These are phyloP conservation scores for Sminthurides aquaticus DNA, from an alignment of 2,888 invertebrate species.

Conservation along the genomic window DNA sequence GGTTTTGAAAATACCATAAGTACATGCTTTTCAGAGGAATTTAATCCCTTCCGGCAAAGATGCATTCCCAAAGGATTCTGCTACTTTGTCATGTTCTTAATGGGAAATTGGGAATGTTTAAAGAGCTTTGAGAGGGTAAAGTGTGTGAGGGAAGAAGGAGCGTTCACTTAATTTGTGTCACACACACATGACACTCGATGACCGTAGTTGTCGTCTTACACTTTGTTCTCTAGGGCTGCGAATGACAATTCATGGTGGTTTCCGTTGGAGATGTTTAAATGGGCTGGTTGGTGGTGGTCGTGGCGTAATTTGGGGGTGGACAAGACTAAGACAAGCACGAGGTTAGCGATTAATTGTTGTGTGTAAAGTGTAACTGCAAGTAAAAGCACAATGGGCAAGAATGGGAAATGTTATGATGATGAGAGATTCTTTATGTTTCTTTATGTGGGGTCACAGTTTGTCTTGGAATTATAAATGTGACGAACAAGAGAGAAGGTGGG, in stretches of 20 bases:
- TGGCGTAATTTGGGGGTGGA: not conserved
- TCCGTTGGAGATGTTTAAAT: not conserved
- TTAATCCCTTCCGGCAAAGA: slow-evolving; percentile 23
- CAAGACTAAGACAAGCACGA: no score
- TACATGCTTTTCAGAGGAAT: not conserved
- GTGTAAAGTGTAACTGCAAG: no score
- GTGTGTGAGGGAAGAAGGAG: no score
- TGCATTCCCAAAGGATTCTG: slow-evolving; percentile 12
- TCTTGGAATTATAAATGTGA: not conserved
- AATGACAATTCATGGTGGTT: not conserved
- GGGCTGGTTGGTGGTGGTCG: not conserved
- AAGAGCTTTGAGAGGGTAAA: no score
- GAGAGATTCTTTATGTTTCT: not conserved
- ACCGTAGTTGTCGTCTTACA: not conserved
- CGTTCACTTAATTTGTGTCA: slow-evolving; percentile 22
- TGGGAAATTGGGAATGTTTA: no score
- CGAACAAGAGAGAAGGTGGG: not conserved
- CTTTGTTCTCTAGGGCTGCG: not conserved
- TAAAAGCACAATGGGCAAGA: no score
- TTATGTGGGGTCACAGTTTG: not conserved
- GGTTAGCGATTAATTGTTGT: no score
- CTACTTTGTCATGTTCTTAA: no score
- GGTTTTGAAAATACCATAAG: not conserved
- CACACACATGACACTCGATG: slow-evolving; percentile 10
- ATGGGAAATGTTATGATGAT: no score